phyloP scores from a whole-genome alignment of 2,888 invertebrate genomes.

The Apamea anceps region DNA sequence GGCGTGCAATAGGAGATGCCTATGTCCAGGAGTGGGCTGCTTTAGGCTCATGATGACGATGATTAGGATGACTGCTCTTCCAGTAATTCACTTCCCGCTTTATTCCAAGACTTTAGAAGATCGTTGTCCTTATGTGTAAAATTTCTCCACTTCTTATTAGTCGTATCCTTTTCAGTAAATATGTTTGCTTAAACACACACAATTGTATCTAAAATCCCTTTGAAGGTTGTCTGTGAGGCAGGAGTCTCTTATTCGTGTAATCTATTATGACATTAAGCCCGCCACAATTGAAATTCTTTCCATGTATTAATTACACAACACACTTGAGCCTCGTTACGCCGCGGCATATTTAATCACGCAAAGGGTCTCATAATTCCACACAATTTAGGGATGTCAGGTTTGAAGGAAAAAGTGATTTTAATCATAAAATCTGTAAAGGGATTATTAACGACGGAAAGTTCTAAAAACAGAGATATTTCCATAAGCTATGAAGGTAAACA shows the following conservation, averaged over 20 bases:
- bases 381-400: constrained; percentile 37
- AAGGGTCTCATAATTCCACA: constrained; percentile 36
- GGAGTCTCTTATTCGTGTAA: constrained; percentile 2
- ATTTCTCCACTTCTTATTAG: background rate
- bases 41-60: too few relatives aligned
- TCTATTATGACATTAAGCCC: constrained; percentile 9
- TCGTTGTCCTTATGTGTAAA: background rate
- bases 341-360: constrained; percentile 51
- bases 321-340: constrained; percentile 38
- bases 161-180: background rate
- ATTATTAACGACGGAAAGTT: constrained; percentile 2
- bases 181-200: background rate
- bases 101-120: background rate
- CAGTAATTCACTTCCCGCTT: background rate
- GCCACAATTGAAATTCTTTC: constrained; percentile 38
- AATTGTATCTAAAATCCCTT: background rate
- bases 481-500: constrained; percentile 15
- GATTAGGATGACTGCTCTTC: background rate
- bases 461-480: constrained; percentile 3
- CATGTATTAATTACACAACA: constrained; percentile 44
- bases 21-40: too few relatives aligned
- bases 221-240: background rate
- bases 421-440: constrained; percentile 11
- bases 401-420: constrained; percentile 28
- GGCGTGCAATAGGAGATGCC: too few relatives aligned